Evolutionary conservation across 2,888 invertebrate species (phyloP).

Genomic region (Calliphora vomitoria): DNA sequence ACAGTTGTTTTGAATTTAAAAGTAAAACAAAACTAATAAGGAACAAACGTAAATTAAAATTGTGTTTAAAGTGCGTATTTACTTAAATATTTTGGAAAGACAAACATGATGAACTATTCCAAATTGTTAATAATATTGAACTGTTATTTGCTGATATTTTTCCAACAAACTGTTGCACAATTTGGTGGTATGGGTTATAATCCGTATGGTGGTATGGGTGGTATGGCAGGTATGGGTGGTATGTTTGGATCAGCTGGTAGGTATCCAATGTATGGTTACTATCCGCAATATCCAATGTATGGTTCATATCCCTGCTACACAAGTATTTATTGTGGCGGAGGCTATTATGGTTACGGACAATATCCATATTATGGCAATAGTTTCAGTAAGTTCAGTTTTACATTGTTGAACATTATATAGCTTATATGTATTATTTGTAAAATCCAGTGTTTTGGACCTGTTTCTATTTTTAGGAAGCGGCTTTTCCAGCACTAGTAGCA

Average conservation of each 20-base stretch:
- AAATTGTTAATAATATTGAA: conserved; percentile 14
- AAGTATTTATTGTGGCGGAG: conserved; percentile 62
- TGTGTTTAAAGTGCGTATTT: too few relatives aligned
- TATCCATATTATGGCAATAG: conserved; percentile 72
- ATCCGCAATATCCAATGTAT: conserved; percentile 69
- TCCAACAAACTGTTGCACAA: conserved; percentile 48
- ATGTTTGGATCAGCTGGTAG: conserved; percentile 39
- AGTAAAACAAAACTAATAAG: neutral
- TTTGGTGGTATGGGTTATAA: conserved; percentile 54
- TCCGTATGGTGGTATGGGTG: conserved; percentile 43
- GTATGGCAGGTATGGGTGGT: conserved; percentile 1
- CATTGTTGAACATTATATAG: neutral
- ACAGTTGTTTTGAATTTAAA: neutral
- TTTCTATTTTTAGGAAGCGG: conserved; percentile 75
- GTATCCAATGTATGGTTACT: conserved; percentile 60
- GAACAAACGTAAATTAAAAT: neutral
- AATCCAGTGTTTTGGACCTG: conserved; percentile 71
- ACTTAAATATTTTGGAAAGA: neutral
- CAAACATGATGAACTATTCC: conserved; percentile 6
- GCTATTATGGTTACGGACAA: conserved; percentile 56
- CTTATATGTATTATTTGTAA: conserved; percentile 38
- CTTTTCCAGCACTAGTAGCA: conserved; percentile 72
- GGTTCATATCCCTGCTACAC: conserved; percentile 60
- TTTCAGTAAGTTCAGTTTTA: conserved; percentile 65
- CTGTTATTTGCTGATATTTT: conserved; percentile 6